phyloP scores from a whole-genome alignment of 2,797 vertebrate species.

The Mormyrops boulengeri region DNA sequence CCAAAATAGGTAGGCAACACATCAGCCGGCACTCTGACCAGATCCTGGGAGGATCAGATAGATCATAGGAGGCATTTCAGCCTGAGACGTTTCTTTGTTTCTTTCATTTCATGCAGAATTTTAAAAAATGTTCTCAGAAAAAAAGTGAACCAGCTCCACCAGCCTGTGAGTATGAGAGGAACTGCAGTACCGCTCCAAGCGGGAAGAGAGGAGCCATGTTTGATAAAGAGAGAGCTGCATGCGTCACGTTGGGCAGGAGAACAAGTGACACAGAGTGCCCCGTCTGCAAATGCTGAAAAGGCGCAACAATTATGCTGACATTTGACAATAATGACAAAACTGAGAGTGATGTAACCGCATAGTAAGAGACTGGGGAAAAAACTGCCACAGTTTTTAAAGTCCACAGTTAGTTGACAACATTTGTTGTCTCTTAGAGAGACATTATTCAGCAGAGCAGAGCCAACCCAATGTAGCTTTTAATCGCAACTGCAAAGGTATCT shows the following conservation, averaged over 20 bases:
- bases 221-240: background rate
- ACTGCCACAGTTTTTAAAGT: background rate
- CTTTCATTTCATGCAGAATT: background rate
- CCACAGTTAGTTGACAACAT: background rate
- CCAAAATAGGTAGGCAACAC: background rate
- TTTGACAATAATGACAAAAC: background rate
- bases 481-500: background rate
- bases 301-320: background rate
- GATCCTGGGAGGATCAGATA: background rate
- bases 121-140: background rate
- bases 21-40: background rate
- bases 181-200: background rate
- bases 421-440: background rate
- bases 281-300: background rate
- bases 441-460: background rate
- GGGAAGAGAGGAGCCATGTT: background rate
- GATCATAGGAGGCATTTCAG: background rate
- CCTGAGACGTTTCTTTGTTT: background rate
- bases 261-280: background rate
- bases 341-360: background rate
- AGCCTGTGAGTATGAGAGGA: background rate
- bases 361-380: background rate
- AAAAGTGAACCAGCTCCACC: background rate
- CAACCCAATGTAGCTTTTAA: background rate
- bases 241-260: background rate